phyloP scores from a whole-genome alignment of 2,797 vertebrate species.

The Sebastes hubbsi region DNA sequence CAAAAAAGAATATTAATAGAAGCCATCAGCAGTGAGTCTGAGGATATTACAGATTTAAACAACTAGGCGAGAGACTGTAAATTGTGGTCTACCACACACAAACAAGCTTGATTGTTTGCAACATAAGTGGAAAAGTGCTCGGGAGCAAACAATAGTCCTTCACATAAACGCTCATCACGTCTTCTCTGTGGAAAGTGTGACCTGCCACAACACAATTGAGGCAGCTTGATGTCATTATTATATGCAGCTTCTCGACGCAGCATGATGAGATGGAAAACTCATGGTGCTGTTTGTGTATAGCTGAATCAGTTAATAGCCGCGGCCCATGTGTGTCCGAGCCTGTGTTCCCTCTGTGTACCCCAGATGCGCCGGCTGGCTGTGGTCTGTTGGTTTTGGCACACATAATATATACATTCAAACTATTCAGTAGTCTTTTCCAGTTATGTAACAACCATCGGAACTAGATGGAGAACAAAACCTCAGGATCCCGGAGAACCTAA shows the following conservation, averaged over 20 bases:
- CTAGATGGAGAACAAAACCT: constrained; percentile 62
- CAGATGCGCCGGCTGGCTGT: constrained; percentile 51
- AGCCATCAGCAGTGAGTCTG: neutral
- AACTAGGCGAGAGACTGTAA: constrained; percentile 1
- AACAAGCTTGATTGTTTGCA: neutral
- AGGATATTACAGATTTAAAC: constrained; percentile 23
- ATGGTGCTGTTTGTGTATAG: constrained; percentile 1
- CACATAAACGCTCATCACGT: neutral
- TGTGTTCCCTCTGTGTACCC: constrained; percentile 26
- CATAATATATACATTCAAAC: constrained; percentile 46
- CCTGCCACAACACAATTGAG: neutral
- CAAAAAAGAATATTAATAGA: constrained; percentile 8
- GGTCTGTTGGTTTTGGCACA: constrained; percentile 57
- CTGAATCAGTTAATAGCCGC: constrained; percentile 30
- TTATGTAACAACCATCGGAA: constrained; percentile 68
- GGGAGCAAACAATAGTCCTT: neutral
- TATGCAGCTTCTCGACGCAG: constrained; percentile 1
- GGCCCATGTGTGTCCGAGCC: neutral
- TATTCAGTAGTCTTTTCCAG: constrained; percentile 62
- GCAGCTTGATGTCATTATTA: constrained; percentile 34
- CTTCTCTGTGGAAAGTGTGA: constrained; percentile 27
- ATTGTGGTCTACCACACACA: constrained; percentile 22
- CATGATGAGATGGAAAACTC: constrained; percentile 64
- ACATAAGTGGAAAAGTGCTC: constrained; percentile 1
- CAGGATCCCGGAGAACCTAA: constrained; percentile 76